Percentiles rank a stretch among this genome's conserved stretches.
Evolutionary conservation across 2,797 vertebrate species (phyloP).

Genomic region (Acanthornis magna): DNA sequence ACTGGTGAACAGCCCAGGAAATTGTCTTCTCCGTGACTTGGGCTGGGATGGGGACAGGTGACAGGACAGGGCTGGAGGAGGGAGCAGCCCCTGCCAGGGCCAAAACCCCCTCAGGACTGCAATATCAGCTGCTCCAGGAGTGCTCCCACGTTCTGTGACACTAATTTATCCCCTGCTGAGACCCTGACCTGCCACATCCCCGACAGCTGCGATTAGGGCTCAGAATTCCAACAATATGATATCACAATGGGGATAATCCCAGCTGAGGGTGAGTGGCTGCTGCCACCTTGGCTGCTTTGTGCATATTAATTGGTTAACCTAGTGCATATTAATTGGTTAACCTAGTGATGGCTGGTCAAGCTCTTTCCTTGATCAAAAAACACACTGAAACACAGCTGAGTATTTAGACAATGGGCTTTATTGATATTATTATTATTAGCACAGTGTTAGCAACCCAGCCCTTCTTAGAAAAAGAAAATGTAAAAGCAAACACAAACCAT

Average conservation of each 20-base stretch:
- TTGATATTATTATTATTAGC: neutral
- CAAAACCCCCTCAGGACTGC: neutral
- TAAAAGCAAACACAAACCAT: neutral
- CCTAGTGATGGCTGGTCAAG: neutral
- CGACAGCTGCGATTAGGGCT: fast-evolving
- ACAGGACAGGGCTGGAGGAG: neutral
- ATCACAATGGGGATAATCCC: neutral
- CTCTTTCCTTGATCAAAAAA: neutral
- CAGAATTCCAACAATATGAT: neutral
- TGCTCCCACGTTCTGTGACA: neutral
- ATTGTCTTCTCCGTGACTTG: neutral
- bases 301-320: conserved; percentile 10
- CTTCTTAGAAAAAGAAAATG: neutral
- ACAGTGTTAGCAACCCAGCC: neutral
- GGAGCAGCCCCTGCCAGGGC: neutral
- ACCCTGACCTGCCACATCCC: neutral
- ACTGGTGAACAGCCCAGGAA: neutral
- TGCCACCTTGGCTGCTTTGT: neutral
- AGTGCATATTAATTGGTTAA: conserved; percentile 4
- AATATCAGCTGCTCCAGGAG: neutral
- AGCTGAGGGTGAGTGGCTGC: neutral
- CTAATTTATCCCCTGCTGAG: neutral
- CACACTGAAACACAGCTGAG: neutral
- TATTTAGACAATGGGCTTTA: neutral
- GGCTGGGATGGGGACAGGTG: fast-evolving